A percentile compares a stretch with the other conserved stretches of the same genome.
Evolutionary conservation across 1,140 invertebrate genomes (phyloP).

Genomic region (Triops longicaudatus): DNA sequence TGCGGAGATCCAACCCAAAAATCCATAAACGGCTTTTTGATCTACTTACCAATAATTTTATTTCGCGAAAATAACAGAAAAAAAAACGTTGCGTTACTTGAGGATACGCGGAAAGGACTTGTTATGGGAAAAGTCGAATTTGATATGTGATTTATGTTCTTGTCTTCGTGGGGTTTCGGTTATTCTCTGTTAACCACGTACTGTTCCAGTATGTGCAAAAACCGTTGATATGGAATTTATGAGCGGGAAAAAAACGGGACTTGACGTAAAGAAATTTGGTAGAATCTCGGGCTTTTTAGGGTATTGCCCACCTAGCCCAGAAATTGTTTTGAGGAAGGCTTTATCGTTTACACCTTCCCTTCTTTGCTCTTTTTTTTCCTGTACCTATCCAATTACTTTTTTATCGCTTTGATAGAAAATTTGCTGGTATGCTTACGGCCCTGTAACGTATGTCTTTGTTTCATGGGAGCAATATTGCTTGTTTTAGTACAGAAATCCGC

Average conservation of each 20-base stretch:
- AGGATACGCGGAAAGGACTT: background rate
- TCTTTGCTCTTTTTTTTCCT: background rate
- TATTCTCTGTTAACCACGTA: constrained; percentile 5
- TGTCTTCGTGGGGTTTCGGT: background rate
- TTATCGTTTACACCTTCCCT: background rate
- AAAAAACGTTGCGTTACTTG: background rate
- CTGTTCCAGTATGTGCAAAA: background rate
- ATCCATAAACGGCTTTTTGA: too few species aligned
- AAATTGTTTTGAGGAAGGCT: too few species aligned
- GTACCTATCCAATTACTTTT: too few species aligned
- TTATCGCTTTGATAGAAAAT: background rate
- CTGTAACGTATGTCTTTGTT: constrained; percentile 4
- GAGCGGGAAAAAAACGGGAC: background rate
- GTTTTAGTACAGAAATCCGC: background rate
- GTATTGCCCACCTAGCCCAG: background rate
- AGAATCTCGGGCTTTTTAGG: background rate
- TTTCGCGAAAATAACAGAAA: background rate
- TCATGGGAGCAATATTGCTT: constrained; percentile 1
- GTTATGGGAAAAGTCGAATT: background rate
- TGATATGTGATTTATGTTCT: background rate
- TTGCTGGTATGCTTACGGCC: background rate
- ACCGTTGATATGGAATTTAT: background rate
- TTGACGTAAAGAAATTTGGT: background rate
- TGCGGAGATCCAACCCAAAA: too few species aligned
- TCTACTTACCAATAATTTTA: too few species aligned